Conservation (phyloP, 1,140 invertebrate genomes). For the Drosophila parabipectinata region DNA sequence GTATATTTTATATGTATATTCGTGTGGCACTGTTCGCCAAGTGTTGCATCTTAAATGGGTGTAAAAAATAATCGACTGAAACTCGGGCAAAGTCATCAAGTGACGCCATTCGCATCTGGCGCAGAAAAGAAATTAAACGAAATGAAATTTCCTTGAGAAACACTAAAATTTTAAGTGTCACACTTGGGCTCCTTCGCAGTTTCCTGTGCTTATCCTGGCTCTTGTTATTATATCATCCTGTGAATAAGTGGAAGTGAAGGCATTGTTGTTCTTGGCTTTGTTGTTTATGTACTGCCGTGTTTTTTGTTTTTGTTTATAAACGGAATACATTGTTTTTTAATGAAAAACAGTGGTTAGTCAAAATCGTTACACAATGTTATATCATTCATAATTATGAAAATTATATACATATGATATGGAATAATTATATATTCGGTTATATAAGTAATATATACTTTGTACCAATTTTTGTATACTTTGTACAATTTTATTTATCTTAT, state of each 20-base stretch:
- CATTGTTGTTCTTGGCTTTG: constrained; percentile 5
- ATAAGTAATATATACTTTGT: too few relatives aligned
- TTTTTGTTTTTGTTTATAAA: background rate
- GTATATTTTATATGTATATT: constrained; percentile 4
- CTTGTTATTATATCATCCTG: constrained; percentile 33
- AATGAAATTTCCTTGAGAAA: constrained; percentile 36
- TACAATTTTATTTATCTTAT: too few relatives aligned
- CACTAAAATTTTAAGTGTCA: constrained; percentile 37
- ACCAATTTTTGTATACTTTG: too few relatives aligned
- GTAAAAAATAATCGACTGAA: constrained; percentile 35
- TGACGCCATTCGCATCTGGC: constrained; percentile 32
- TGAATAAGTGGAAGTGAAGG: constrained; percentile 19
- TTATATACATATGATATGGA: too few relatives aligned
- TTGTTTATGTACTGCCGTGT: constrained; percentile 12
- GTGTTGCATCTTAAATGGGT: constrained; percentile 52
- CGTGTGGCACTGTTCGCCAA: constrained; percentile 9
- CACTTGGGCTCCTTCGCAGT: constrained; percentile 10
- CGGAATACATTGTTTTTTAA: background rate
- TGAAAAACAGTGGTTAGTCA: background rate
- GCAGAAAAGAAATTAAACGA: constrained; percentile 26
- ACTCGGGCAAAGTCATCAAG: constrained; percentile 23
- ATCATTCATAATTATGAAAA: too few relatives aligned
- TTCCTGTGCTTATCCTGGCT: constrained; percentile 12
- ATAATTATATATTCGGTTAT: too few relatives aligned
- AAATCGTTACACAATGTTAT: background rate